Conservation (phyloP, 2,888 invertebrate species). For the Ferrisia virgata region DNA sequence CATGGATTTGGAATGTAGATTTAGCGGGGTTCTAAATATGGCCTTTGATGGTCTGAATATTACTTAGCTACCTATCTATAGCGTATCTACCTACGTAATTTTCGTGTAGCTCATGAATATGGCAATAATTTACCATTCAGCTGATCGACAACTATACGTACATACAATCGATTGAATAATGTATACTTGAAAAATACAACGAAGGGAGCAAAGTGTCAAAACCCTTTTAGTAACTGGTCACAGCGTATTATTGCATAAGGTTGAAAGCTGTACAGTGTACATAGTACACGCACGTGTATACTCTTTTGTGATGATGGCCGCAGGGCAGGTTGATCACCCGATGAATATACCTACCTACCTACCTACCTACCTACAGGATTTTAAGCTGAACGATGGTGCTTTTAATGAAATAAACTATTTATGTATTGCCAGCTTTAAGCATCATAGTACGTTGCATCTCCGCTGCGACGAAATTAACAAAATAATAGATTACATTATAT, state of each 20-base stretch:
- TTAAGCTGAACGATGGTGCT: background rate
- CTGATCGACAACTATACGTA: background rate
- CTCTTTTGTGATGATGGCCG: background rate
- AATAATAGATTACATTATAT: slow-evolving; percentile 31
- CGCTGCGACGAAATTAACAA: background rate
- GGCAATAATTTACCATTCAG: background rate
- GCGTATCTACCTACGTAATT: too few relatives aligned
- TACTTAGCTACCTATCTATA: too few relatives aligned
- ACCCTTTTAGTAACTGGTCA: background rate
- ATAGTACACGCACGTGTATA: background rate
- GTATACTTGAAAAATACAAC: background rate
- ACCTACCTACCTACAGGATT: too few relatives aligned
- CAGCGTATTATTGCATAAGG: background rate
- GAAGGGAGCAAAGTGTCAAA: background rate
- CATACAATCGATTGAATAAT: background rate
- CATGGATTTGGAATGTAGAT: too few relatives aligned
- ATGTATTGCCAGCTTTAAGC: background rate
- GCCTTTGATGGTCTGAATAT: too few relatives aligned
- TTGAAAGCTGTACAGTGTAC: slow-evolving; percentile 22
- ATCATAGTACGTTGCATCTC: background rate
- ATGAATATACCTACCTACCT: too few relatives aligned
- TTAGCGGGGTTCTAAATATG: too few relatives aligned
- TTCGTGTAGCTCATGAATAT: too few relatives aligned
- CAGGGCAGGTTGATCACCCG: slow-evolving; percentile 21
- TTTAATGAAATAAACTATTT: background rate